Conservation (phyloP, 2,797 vertebrate genomes). For the Poecilia picta region DNA sequence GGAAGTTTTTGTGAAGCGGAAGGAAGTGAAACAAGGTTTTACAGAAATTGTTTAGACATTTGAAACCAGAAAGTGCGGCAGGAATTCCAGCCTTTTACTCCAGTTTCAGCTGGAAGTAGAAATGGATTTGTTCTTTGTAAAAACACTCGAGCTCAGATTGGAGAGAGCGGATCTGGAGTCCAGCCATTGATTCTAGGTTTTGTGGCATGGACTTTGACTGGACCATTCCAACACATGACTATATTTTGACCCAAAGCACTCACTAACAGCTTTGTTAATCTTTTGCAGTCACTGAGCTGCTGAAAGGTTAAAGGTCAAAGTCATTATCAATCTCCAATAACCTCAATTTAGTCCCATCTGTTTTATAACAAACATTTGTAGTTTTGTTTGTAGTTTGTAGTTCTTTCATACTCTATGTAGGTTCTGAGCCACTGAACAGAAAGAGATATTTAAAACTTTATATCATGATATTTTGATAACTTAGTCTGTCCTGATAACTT, state of each 20-base stretch:
- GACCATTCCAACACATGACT: background rate
- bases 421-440: background rate
- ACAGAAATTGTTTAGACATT: background rate
- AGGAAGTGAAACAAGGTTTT: background rate
- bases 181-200: background rate
- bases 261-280: background rate
- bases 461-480: no score
- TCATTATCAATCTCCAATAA: background rate
- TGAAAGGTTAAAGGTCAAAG: background rate
- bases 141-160: background rate
- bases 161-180: background rate
- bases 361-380: background rate
- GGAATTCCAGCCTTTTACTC: background rate
- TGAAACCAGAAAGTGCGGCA: background rate
- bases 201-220: background rate
- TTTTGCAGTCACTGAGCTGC: background rate
- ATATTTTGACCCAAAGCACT: background rate
- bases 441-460: background rate
- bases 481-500: no score
- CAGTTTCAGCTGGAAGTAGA: background rate
- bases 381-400: background rate
- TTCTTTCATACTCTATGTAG: background rate
- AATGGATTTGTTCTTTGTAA: background rate
- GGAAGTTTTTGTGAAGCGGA: background rate
- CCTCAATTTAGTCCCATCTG: background rate